Evolutionary conservation across 2,113 vertebrate genomes (phyloP), one percentile per base, ranked within the genome.

Genomic region (Saiga tatarica): DNA sequence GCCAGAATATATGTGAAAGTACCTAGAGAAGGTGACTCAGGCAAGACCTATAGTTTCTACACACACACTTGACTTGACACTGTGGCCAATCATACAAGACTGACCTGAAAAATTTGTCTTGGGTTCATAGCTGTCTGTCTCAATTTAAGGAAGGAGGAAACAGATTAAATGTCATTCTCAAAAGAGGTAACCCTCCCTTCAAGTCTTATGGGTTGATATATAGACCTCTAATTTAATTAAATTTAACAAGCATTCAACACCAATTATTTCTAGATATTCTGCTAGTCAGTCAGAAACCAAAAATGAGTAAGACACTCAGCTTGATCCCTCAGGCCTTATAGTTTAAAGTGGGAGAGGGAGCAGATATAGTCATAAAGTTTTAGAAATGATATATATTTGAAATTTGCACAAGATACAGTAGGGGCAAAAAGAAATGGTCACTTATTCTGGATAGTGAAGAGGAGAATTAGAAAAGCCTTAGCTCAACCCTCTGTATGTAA

Each of bases 61-160:
- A 96, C 82, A 81, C 64, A 81, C 74, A 45, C 42, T 85, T 76
- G 36, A 96, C 85, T 91, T 84, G 81, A 95, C 55, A 92, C 57
- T 47, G 17, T 45, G 87, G 67, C 74, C 42, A 84, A 14, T 89
- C 78, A 89, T 88, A 89, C 97, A 96, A 96, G 91, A 88, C 15
- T 53, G 89, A 91, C 97, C 57, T 95, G 94, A 97, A 97, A 87
- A 81, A 3, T 89, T 47, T 95, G 95, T 47, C 33, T 85, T 86
- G 11, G 12, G 16, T 87, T 96, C 87, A 26, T 81, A 64, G n/a
- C 17, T 94, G 28, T 59, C 45, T 57, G 33, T 86, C 88, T 60
- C 67, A 95, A 95, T 96, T 83, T 33, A 78, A 97, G 94, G 94
- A 96, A 98, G 53, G 47, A 97, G 82, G 92, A 94, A 97, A 74